phyloP scores from a whole-genome alignment of 2,888 invertebrate genomes.

The Exephanes ischioxanthus region DNA sequence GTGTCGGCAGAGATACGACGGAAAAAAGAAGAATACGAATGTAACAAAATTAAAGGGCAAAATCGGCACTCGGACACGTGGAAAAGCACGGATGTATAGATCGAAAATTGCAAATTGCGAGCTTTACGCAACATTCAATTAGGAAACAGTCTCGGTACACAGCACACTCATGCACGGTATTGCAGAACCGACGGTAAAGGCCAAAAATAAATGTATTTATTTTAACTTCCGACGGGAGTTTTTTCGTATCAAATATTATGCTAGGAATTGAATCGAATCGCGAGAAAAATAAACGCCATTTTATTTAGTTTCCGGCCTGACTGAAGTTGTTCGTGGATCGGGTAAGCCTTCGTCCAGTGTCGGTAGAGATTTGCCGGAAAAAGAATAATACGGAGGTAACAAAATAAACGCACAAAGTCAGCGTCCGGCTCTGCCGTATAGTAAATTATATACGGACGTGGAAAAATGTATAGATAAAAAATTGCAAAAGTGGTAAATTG shows the following conservation, averaged over 20 bases:
- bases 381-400: background rate
- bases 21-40: too few species aligned
- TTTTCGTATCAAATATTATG: too few species aligned
- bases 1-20: too few species aligned
- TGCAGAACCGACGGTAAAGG: background rate
- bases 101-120: slow-evolving; percentile 16
- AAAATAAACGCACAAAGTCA: background rate
- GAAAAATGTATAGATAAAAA: slow-evolving; percentile 1
- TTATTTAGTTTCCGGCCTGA: too few species aligned
- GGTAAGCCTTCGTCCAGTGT: too few species aligned
- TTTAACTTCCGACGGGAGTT: too few species aligned
- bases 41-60: too few species aligned
- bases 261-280: too few species aligned
- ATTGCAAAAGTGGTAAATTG: slow-evolving; percentile 23
- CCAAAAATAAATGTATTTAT: background rate
- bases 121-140: slow-evolving; percentile 48
- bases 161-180: background rate
- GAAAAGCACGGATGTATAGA: too few species aligned
- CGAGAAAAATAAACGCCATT: too few species aligned
- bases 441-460: background rate
- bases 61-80: too few species aligned
- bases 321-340: too few species aligned
- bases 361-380: background rate
- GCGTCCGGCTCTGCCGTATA: background rate
- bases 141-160: slow-evolving; percentile 13